A percentile compares a stretch with the other conserved stretches of the same genome.
Evolutionary conservation across 2,797 vertebrate genomes (phyloP).

Genomic region (Sebastes vulpes): DNA sequence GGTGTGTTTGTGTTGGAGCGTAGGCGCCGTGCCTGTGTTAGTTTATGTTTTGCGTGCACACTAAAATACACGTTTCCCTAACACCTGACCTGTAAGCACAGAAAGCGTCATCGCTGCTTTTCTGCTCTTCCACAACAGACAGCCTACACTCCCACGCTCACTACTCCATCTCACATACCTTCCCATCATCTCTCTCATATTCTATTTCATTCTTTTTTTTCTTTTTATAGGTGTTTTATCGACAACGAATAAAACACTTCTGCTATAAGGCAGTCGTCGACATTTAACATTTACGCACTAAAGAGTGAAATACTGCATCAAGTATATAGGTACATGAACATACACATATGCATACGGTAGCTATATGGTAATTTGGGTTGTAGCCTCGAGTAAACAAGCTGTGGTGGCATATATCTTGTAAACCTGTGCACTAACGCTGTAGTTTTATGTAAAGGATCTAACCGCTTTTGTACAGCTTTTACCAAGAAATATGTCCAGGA

Average conservation of each 20-base stretch:
- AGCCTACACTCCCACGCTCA: constrained; percentile 52
- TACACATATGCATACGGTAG: neutral
- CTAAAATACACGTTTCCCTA: constrained; percentile 19
- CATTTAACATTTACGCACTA: neutral
- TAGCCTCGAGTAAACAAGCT: neutral
- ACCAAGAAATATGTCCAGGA: neutral
- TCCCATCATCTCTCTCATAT: neutral
- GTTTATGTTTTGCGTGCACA: constrained; percentile 18
- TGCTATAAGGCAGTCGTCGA: neutral
- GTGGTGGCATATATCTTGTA: neutral
- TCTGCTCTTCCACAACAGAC: constrained; percentile 37
- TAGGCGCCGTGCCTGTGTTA: constrained; percentile 15
- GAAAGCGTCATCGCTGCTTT: constrained; percentile 26
- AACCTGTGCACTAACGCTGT: neutral
- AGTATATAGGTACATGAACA: neutral
- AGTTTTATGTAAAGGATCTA: neutral
- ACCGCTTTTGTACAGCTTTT: neutral
- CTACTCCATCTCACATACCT: constrained; percentile 16
- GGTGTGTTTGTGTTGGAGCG: constrained; percentile 5
- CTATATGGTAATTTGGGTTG: neutral
- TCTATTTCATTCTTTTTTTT: neutral
- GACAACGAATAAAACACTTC: neutral
- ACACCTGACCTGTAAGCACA: constrained; percentile 51
- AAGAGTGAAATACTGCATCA: neutral
- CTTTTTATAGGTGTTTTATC: neutral